Evolutionary conservation across 2,888 invertebrate species (phyloP).

Genomic region (Ferdinandea cuprea): DNA sequence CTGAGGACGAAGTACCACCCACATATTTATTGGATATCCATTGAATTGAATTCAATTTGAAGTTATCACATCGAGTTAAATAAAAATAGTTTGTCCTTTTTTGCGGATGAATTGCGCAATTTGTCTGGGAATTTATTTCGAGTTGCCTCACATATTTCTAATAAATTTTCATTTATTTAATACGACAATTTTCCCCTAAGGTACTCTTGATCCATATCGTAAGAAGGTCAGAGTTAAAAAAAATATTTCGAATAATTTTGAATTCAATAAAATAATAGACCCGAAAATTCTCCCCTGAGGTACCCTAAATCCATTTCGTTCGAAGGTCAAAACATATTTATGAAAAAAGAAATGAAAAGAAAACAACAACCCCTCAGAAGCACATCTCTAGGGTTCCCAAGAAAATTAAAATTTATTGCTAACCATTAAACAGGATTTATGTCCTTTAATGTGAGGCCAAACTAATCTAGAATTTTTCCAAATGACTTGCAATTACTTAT

Average conservation of each 20-base stretch:
- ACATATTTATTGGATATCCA: constrained; percentile 35
- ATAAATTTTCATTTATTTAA: too few species aligned
- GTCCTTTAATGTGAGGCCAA: constrained; percentile 16
- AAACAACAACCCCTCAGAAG: not conserved
- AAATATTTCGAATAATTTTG: too few species aligned
- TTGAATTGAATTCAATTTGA: constrained; percentile 31
- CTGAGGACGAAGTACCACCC: too few species aligned
- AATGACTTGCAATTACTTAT: constrained; percentile 44
- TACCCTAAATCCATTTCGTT: not conserved
- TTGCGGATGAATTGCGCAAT: constrained; percentile 33
- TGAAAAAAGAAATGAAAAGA: not conserved
- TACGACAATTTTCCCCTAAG: too few species aligned
- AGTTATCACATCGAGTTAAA: constrained; percentile 8
- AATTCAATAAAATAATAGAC: too few species aligned
- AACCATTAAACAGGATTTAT: constrained; percentile 38
- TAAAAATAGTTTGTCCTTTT: not conserved
- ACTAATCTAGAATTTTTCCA: constrained; percentile 28
- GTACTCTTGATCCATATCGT: too few species aligned
- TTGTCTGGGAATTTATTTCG: too few species aligned
- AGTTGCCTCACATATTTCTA: too few species aligned
- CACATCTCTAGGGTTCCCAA: not conserved
- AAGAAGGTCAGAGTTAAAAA: too few species aligned
- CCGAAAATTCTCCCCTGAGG: not conserved
- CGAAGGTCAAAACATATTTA: not conserved
- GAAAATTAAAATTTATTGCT: constrained; percentile 29